phyloP scores from a whole-genome alignment of 1,140 invertebrate species.

The Halictus rubicundus region DNA sequence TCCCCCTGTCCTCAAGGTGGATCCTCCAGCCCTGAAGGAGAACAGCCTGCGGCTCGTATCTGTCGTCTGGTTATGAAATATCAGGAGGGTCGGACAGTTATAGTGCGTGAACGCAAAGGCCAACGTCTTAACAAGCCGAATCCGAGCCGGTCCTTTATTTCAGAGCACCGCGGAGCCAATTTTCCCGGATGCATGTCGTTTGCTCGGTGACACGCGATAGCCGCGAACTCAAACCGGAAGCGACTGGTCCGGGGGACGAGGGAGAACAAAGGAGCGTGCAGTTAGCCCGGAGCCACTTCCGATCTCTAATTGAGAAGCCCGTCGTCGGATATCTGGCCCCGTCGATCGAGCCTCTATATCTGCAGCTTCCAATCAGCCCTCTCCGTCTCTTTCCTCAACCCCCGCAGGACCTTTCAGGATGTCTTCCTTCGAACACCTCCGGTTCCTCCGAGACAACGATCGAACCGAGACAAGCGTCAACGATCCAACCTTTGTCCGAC shows the following conservation, averaged over 20 bases:
- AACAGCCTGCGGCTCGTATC: no score
- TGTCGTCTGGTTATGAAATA: conserved; percentile 64
- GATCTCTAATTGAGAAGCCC: conserved; percentile 65
- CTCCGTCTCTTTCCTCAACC: conserved; percentile 10
- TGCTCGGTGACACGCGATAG: conserved; percentile 57
- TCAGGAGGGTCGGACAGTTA: conserved; percentile 57
- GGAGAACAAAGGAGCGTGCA: conserved; percentile 58
- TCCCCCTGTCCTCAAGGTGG: no score
- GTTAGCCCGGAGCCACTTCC: conserved; percentile 58
- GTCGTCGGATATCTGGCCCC: conserved; percentile 51
- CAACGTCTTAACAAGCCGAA: conserved; percentile 61
- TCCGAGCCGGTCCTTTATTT: conserved; percentile 54
- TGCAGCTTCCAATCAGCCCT: neutral
- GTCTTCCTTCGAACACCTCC: neutral
- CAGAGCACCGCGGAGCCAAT: conserved; percentile 36
- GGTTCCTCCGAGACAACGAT: no score
- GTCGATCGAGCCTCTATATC: conserved; percentile 43
- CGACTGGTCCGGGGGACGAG: conserved; percentile 20
- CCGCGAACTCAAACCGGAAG: conserved; percentile 30
- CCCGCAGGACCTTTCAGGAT: neutral
- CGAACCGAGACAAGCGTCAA: conserved; percentile 40
- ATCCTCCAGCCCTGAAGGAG: no score
- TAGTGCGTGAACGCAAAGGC: conserved; percentile 49
- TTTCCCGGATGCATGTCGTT: conserved; percentile 41
- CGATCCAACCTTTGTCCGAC: conserved; percentile 49